phyloP scores from a whole-genome alignment of 2,113 vertebrate genomes.

The Leucopternis melanops region DNA sequence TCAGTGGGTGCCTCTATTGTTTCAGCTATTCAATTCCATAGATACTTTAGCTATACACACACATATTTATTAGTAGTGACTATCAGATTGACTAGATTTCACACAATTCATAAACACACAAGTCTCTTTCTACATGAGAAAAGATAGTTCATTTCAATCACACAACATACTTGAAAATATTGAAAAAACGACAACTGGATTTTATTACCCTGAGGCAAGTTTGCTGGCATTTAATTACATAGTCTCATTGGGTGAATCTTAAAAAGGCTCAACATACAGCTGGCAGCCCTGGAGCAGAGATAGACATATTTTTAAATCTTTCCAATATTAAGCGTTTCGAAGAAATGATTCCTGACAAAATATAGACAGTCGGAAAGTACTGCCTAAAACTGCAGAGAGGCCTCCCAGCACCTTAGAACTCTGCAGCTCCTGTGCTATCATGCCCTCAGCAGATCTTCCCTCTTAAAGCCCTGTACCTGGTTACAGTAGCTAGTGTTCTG shows the following conservation, averaged over 20 bases:
- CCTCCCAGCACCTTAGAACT: background rate
- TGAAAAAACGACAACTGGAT: accelerated
- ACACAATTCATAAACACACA: background rate
- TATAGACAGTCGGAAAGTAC: background rate
- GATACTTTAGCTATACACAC: background rate
- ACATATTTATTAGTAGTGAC: background rate
- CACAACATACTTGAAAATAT: background rate
- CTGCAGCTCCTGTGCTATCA: background rate
- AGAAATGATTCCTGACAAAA: background rate
- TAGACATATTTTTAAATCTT: background rate
- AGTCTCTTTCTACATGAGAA: background rate
- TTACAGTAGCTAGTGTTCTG: background rate
- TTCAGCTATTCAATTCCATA: background rate
- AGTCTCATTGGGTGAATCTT: slow-evolving; percentile 4
- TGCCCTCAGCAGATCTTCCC: background rate
- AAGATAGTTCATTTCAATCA: background rate
- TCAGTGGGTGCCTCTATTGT: background rate
- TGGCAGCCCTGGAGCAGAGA: background rate
- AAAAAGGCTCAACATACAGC: background rate
- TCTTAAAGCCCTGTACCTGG: background rate
- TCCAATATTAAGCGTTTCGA: background rate
- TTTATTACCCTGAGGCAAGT: background rate
- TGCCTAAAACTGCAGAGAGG: background rate
- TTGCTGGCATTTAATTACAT: slow-evolving; percentile 23
- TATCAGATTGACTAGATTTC: background rate